Percentiles rank a stretch among this genome's conserved stretches.
phyloP scores from a whole-genome alignment of 1,140 invertebrate genomes.

The Leucophenga varia region DNA sequence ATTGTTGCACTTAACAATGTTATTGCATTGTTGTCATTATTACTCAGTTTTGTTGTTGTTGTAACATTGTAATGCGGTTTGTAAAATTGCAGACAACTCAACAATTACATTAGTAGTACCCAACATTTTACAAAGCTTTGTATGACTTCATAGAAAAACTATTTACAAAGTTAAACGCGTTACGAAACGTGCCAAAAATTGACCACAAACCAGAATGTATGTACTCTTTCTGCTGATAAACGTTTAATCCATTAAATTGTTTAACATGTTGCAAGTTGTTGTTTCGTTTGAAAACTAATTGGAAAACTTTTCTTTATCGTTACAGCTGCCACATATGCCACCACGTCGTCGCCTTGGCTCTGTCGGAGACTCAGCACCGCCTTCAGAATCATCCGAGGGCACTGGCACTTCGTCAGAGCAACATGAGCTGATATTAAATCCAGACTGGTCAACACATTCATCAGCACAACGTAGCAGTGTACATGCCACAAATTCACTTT shows the following conservation, averaged over 20 bases:
- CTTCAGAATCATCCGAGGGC: slow-evolving; percentile 53
- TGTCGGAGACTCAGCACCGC: slow-evolving; percentile 50
- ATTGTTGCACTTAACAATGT: slow-evolving; percentile 12
- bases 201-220: slow-evolving; percentile 14
- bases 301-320: slow-evolving; percentile 16
- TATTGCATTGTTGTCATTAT: too few relatives aligned
- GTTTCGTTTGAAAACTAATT: slow-evolving; percentile 25
- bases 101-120: too few relatives aligned
- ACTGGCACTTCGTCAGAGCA: slow-evolving; percentile 49
- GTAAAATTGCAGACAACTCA: too few relatives aligned
- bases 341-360: slow-evolving; percentile 51
- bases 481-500: slow-evolving; percentile 42
- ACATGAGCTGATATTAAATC: slow-evolving; percentile 41
- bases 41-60: too few relatives aligned
- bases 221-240: too few relatives aligned
- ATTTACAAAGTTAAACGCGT: too few relatives aligned
- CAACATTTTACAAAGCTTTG: too few relatives aligned
- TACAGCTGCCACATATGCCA: slow-evolving; percentile 47
- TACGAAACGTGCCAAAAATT: not conserved
- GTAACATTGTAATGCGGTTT: too few relatives aligned
- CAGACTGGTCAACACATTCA: slow-evolving; percentile 45
- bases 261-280: slow-evolving; percentile 26
- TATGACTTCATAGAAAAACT: too few relatives aligned
- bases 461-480: slow-evolving; percentile 43
- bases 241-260: slow-evolving; percentile 8